phyloP scores from a whole-genome alignment of 2,113 vertebrate genomes.

The Microcebus murinus region DNA sequence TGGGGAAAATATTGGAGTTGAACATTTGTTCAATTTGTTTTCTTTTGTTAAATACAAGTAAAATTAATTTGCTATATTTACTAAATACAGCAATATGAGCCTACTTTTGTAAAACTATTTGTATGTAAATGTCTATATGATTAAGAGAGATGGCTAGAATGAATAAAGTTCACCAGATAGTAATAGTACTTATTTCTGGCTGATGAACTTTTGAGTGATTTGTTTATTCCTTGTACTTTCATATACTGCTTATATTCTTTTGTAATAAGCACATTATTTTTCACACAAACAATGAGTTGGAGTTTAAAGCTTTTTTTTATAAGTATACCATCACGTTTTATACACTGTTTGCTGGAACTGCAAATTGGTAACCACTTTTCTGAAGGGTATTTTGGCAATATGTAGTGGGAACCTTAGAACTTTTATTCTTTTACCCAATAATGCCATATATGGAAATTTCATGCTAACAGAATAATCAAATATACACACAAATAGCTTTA shows the following conservation, averaged over 20 bases:
- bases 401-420: neutral
- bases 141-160: neutral
- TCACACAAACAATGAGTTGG: neutral
- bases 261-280: neutral
- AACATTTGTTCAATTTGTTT: conserved; percentile 24
- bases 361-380: neutral
- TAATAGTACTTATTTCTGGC: conserved; percentile 43
- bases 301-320: conserved; percentile 28
- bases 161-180: neutral
- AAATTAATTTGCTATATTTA: conserved; percentile 39
- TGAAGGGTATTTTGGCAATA: neutral
- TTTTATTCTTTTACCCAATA: conserved; percentile 14
- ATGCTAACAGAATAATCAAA: neutral
- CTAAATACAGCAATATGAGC: neutral
- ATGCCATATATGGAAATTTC: conserved; percentile 7
- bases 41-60: neutral
- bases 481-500: conserved; percentile 8
- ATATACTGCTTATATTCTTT: neutral
- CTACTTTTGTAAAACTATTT: neutral
- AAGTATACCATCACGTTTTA: conserved; percentile 1
- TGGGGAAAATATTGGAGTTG: neutral
- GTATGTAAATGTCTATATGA: neutral
- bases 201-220: neutral
- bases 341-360: neutral
- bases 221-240: conserved; percentile 35